Evolutionary conservation across 1,140 invertebrate genomes (phyloP).

Genomic region (Tribolium castaneum): DNA sequence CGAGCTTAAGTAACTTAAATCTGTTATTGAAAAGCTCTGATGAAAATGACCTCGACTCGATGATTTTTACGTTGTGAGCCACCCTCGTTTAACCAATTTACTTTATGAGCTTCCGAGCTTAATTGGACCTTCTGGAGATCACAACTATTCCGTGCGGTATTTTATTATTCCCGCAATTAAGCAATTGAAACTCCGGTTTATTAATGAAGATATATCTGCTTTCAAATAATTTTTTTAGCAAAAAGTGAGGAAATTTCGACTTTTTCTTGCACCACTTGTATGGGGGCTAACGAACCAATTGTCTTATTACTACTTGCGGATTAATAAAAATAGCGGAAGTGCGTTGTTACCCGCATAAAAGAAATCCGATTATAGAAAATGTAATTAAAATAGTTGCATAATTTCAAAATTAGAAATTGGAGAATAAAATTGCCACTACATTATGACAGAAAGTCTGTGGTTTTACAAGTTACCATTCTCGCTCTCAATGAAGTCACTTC

Average conservation of each 20-base stretch:
- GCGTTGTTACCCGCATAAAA: background rate
- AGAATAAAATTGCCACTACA: background rate
- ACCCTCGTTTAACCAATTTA: slow-evolving; percentile 41
- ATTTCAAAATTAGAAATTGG: background rate
- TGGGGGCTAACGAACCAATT: too few relatives aligned
- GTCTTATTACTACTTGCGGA: background rate
- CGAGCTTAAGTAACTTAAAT: background rate
- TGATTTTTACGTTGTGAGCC: slow-evolving; percentile 40
- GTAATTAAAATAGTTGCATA: background rate
- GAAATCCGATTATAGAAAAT: background rate
- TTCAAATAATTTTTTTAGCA: too few relatives aligned
- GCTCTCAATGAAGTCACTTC: background rate
- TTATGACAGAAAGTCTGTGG: background rate
- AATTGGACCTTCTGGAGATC: slow-evolving; percentile 33
- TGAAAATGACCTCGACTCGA: slow-evolving; percentile 45
- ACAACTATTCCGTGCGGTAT: background rate
- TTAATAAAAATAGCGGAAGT: background rate
- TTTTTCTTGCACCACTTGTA: too few relatives aligned
- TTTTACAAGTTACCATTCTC: background rate
- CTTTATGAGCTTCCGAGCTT: slow-evolving; percentile 32
- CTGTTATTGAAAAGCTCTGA: slow-evolving; percentile 35
- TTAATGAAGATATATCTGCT: background rate
- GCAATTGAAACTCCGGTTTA: background rate
- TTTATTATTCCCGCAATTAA: slow-evolving; percentile 21
- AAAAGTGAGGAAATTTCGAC: too few relatives aligned